Conservation (phyloP, 2,113 vertebrate species). For the Brevimyrus niger region DNA sequence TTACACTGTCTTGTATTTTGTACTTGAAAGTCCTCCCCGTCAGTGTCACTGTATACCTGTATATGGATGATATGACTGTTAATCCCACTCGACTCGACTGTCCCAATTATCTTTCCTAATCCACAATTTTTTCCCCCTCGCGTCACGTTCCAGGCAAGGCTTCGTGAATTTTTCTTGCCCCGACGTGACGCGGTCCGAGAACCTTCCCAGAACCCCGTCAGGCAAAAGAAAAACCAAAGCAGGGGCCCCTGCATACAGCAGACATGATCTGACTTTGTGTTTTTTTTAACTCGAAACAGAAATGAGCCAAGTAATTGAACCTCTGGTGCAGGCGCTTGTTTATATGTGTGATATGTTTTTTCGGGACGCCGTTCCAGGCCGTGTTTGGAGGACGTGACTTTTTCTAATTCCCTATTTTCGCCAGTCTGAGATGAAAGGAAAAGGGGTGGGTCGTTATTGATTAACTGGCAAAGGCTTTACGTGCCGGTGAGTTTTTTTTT, state of each 20-base stretch:
- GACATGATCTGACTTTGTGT: not conserved
- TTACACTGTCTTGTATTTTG: not conserved
- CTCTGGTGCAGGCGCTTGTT: not conserved
- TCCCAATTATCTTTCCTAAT: not conserved
- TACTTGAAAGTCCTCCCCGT: not conserved
- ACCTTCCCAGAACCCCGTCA: not conserved
- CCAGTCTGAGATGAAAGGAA: not conserved
- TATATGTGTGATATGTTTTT: not conserved
- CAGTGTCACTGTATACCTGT: not conserved
- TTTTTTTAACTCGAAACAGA: not conserved
- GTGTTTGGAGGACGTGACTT: not conserved
- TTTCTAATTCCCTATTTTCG: not conserved
- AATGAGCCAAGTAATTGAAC: not conserved
- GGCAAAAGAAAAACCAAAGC: not conserved
- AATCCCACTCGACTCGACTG: not conserved
- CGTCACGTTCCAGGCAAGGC: not conserved
- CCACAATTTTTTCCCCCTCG: not conserved
- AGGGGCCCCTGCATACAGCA: not conserved
- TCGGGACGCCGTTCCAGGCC: not conserved
- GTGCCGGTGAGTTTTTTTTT: not conserved
- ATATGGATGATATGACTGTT: not conserved
- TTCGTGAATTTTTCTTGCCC: not conserved
- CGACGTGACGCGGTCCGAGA: not conserved
- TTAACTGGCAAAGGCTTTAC: conserved; percentile 9
- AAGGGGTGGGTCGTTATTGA: not conserved